Base-by-base conservation (phyloP, 92 coral and sea anemone genomes). In the Parazoanthus atlanticus region DNA sequence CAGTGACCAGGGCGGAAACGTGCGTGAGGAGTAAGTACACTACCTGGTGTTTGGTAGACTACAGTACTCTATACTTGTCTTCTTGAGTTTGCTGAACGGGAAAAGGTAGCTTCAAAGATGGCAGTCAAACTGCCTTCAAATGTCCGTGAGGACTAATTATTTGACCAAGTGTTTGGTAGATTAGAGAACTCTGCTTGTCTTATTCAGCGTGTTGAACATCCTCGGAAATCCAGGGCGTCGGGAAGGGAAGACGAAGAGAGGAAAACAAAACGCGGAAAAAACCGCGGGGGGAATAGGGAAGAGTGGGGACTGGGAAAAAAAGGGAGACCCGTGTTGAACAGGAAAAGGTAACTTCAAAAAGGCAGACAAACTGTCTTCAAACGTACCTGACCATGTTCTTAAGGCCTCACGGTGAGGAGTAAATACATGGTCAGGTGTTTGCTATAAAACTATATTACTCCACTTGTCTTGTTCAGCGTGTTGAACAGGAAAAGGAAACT, bases 11-110 rank as follows among this genome's bases (percentile, higher is more conserved):
- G 87, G 87, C 11, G 77, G 64, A 43, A 84, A 70, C 41, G 66
- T 54, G 0, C 87, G 87, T 15, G 87, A 84, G 30, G 87, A 84
- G 87, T 84, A 71, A 84, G 87, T 84, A 71, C 10, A 78, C 2
- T 10, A 40, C 9, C 29, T n/a, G 66, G 17, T 72, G 40, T 30
- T 32, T n/a, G 38, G 34, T 17, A 71, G 76, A 11, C 36, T 61
- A 5, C 26, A 5, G n/a, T 10, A 25, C 26, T 61, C 67, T 61
- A n/a, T n/a, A 21, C 67, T 5, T 61, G 67, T 23, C 26, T 3
- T 23, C n/a, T 61, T 61, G 67, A 61, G 67, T 21, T 21, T 61
- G n/a, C 17, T 61, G 0, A 61, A 61, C 26, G n/a, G 69, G 26
- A 6, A 61, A 61, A 21, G 10, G 69, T 2, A 19, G 2, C 28